Conservation (phyloP, 2,888 invertebrate genomes). For the Tachina grossa region DNA sequence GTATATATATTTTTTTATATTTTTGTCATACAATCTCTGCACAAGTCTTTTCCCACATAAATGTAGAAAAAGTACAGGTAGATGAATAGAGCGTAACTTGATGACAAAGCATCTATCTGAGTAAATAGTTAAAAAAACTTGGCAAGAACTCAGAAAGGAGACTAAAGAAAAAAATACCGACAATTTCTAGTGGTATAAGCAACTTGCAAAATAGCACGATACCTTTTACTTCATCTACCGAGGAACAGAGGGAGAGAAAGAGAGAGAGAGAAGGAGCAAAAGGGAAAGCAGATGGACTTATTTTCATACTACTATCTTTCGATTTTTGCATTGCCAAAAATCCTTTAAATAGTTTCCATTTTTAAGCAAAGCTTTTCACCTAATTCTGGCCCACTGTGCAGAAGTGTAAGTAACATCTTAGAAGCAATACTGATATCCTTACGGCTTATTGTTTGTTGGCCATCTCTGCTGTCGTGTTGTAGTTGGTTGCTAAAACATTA, state of each 20-base stretch:
- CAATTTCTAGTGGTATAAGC: no score
- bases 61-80: background rate
- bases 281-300: no score
- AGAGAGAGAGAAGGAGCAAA: no score
- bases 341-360: no score
- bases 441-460: background rate
- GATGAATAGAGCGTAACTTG: background rate
- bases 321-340: no score
- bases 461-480: background rate
- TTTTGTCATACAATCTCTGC: conserved; percentile 19
- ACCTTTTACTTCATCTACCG: no score
- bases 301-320: no score
- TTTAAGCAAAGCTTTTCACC: no score
- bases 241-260: no score
- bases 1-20: background rate
- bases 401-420: background rate
- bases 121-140: conserved; percentile 3
- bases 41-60: background rate
- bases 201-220: no score
- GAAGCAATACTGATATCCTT: background rate
- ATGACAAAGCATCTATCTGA: conserved; percentile 13
- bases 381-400: background rate
- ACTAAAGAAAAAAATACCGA: background rate
- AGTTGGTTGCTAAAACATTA: conserved; percentile 41
- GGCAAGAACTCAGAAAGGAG: background rate